A percentile compares a stretch with the other conserved stretches of the same genome.
Evolutionary conservation across 2,797 vertebrate species (phyloP).

Genomic region (Poeciliopsis gracilis): DNA sequence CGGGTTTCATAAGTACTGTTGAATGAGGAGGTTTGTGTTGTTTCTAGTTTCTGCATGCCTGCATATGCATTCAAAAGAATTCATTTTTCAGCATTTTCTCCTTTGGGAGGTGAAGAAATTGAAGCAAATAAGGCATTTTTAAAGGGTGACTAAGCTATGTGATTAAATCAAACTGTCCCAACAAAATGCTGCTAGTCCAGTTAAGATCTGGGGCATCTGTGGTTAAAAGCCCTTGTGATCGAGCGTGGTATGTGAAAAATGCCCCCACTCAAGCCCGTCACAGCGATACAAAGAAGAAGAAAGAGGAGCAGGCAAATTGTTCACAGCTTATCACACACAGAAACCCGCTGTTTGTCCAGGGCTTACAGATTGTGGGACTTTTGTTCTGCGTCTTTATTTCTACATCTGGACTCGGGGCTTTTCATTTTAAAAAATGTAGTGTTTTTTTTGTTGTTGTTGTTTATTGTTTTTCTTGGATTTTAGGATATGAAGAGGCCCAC

Average conservation of each 20-base stretch:
- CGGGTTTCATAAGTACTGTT: neutral
- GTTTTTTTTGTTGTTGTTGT: neutral
- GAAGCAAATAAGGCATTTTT: neutral
- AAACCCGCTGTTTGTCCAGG: constrained; percentile 15
- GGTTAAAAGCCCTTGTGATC: constrained; percentile 62
- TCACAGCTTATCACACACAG: constrained; percentile 32
- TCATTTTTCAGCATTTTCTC: neutral
- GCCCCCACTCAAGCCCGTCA: constrained; percentile 70
- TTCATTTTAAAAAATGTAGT: neutral
- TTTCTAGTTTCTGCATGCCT: neutral
- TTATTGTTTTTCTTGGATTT: neutral
- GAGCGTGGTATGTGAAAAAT: constrained; percentile 74
- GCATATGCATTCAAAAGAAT: neutral
- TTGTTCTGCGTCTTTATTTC: constrained; percentile 11
- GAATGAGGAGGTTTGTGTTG: neutral
- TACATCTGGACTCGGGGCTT: neutral
- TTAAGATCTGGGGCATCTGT: constrained; percentile 29
- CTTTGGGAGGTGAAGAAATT: neutral
- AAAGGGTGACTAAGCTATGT: neutral
- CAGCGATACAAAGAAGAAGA: constrained; percentile 46
- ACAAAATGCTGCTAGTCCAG: constrained; percentile 15
- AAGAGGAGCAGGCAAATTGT: constrained; percentile 36
- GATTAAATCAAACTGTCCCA: constrained; percentile 18
- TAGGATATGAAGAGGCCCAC: too few species aligned
- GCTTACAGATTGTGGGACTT: constrained; percentile 15